These are phyloP conservation scores for Typhlichthys eigenmanni DNA, from an alignment of 2,797 vertebrate genomes.

Conservation along the genomic window DNA sequence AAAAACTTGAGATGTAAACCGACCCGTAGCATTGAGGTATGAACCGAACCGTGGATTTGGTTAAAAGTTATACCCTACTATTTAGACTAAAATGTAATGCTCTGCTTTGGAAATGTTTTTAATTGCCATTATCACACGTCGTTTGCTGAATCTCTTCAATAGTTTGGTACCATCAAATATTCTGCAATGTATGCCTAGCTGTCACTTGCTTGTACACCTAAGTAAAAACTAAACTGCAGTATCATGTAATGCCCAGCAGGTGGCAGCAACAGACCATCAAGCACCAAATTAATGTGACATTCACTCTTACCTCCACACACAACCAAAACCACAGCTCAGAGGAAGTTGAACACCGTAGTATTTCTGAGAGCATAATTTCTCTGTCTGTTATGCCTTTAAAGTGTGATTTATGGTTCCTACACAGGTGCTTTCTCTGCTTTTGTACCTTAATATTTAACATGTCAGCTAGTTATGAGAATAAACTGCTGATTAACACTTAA, in stretches of 20 bases:
- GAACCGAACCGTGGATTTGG: too few relatives aligned
- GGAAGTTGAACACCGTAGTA: constrained; percentile 14
- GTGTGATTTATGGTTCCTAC: not conserved
- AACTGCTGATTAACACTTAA: not conserved
- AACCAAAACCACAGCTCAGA: constrained; percentile 1
- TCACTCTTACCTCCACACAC: not conserved
- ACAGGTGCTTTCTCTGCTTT: not conserved
- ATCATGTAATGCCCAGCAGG: constrained; percentile 68
- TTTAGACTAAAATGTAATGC: too few relatives aligned
- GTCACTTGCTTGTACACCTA: not conserved
- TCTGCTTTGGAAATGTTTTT: too few relatives aligned
- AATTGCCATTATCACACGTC: too few relatives aligned
- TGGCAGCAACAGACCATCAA: constrained; percentile 62
- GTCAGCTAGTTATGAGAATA: constrained; percentile 19
- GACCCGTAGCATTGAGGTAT: too few relatives aligned
- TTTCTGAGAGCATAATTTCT: not conserved
- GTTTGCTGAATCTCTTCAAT: too few relatives aligned
- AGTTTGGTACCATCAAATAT: too few relatives aligned
- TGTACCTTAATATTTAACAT: not conserved
- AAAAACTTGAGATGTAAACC: too few relatives aligned
- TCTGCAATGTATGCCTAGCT: not conserved
- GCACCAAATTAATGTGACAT: not conserved
- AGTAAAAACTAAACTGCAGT: constrained; percentile 59
- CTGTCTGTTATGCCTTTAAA: not conserved
- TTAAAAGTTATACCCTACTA: too few relatives aligned